Conservation (phyloP, 2,888 invertebrate species). For the Rapana venosa region DNA sequence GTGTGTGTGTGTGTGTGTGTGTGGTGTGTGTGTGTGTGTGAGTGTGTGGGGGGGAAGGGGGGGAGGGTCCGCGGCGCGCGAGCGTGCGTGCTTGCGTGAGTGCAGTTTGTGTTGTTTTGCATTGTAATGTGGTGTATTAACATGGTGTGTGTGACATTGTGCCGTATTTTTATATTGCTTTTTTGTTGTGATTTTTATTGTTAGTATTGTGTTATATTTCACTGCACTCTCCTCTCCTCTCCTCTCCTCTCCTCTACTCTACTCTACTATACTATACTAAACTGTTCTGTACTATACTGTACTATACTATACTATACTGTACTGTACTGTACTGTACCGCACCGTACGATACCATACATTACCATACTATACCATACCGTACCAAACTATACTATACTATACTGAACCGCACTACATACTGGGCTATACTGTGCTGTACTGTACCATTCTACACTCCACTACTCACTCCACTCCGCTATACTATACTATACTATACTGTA, state of each 20-base stretch:
- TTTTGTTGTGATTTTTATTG: not conserved
- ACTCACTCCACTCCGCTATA: not conserved
- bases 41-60: too few species aligned
- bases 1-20: too few species aligned
- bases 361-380: not conserved
- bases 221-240: not conserved
- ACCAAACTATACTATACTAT: not conserved
- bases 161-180: not conserved
- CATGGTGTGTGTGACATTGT: not conserved
- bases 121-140: not conserved
- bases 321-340: conserved; percentile 1
- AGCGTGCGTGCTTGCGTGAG: too few species aligned
- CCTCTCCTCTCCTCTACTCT: not conserved
- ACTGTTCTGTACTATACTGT: not conserved
- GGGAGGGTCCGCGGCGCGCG: too few species aligned
- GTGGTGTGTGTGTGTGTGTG: too few species aligned
- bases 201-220: not conserved
- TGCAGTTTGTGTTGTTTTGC: too few species aligned
- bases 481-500: not conserved
- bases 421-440: not conserved
- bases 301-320: not conserved
- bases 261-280: not conserved
- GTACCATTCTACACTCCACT: not conserved
- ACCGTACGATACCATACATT: not conserved
- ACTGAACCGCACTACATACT: conserved; percentile 10